These are phyloP conservation scores for Petromus typicus DNA, from an alignment of 2,113 vertebrate species.

Conservation along the genomic window DNA sequence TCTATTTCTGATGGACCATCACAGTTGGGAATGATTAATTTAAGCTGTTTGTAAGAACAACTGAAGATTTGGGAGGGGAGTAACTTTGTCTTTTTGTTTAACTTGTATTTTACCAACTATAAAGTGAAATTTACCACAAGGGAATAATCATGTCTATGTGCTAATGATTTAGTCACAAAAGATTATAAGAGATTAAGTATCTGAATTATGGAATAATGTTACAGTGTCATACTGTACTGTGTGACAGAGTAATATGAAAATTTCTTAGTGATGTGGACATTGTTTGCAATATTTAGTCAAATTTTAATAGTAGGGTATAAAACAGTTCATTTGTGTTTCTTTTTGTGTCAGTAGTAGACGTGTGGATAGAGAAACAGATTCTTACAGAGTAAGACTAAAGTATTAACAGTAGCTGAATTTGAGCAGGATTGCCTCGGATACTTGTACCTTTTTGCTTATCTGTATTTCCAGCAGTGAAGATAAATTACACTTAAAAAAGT, in stretches of 20 bases:
- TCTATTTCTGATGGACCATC: neutral
- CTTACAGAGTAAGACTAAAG: slow-evolving; percentile 13
- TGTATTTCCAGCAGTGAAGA: slow-evolving; percentile 10
- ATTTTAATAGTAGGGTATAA: slow-evolving; percentile 40
- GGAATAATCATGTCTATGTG: neutral
- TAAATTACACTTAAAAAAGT: slow-evolving; percentile 20
- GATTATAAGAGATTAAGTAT: neutral
- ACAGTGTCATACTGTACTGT: neutral
- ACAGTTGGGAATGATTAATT: slow-evolving; percentile 9
- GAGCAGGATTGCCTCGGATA: slow-evolving; percentile 8
- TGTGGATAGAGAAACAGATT: neutral
- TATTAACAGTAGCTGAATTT: slow-evolving; percentile 16
- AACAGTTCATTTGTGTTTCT: slow-evolving; percentile 36
- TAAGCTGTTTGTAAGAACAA: neutral
- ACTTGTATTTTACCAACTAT: slow-evolving; percentile 25
- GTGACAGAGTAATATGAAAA: slow-evolving; percentile 2
- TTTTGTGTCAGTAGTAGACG: slow-evolving; percentile 23
- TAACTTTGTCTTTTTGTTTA: slow-evolving; percentile 50
- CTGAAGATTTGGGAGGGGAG: neutral
- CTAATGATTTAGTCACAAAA: slow-evolving; percentile 39
- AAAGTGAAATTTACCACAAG: neutral
- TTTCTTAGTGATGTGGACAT: slow-evolving; percentile 10
- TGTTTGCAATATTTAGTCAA: slow-evolving; percentile 26
- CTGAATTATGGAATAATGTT: neutral
- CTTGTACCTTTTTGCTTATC: slow-evolving; percentile 19